Evolutionary conservation across 2,797 vertebrate species (phyloP).

Genomic region (Echeneis naucrates): DNA sequence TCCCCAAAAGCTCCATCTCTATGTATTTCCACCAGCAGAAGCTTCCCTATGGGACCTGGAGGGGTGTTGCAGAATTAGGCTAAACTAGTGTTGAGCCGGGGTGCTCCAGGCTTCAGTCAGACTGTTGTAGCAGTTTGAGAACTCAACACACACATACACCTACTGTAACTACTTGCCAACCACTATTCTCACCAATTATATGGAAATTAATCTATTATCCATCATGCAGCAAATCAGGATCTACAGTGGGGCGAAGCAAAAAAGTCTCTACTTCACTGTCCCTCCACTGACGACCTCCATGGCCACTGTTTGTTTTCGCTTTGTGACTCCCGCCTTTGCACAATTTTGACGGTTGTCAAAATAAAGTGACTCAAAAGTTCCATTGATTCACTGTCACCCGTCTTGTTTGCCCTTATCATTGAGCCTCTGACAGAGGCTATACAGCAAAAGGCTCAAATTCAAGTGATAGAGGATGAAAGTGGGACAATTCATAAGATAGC

Average conservation of each 20-base stretch:
- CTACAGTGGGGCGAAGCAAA: constrained; percentile 3
- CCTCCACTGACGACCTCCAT: no score
- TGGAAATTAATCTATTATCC: constrained; percentile 46
- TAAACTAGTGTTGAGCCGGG: constrained; percentile 48
- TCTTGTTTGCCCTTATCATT: constrained; percentile 7
- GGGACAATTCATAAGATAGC: constrained; percentile 1
- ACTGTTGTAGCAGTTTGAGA: constrained; percentile 50
- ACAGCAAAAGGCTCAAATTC: not conserved
- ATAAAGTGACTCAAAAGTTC: no score
- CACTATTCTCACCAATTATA: constrained; percentile 56
- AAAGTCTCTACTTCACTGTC: no score
- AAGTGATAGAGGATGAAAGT: not conserved
- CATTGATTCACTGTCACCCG: not conserved
- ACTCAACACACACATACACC: constrained; percentile 29
- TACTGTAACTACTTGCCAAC: constrained; percentile 32
- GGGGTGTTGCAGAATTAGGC: constrained; percentile 40
- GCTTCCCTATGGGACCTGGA: constrained; percentile 63
- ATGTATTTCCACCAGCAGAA: constrained; percentile 67
- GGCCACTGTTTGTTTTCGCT: no score
- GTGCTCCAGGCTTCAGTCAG: constrained; percentile 56
- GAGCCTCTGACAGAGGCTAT: not conserved
- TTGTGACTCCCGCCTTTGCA: no score
- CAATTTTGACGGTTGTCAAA: no score
- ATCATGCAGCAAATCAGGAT: constrained; percentile 30
- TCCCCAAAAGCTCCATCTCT: constrained; percentile 66